Evolutionary conservation across 2,888 invertebrate genomes (phyloP), one percentile per base, ranked within the genome.

Genomic region (Drosophila kanekoi): DNA sequence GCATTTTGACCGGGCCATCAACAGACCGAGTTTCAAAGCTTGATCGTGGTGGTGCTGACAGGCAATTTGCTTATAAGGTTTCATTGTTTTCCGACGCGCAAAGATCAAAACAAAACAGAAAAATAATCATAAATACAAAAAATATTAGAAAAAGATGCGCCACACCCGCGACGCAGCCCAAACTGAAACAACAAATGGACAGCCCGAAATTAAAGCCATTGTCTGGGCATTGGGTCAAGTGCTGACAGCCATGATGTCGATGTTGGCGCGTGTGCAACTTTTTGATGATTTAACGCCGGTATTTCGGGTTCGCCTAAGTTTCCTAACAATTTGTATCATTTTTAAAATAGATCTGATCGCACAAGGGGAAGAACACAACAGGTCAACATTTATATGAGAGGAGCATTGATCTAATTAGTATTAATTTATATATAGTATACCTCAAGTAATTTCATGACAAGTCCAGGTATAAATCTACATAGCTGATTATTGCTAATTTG

Each of bases 181-280:
- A 73, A 63, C 66, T 38, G 51, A 72, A 67, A 79, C 67, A 70
- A 68, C 77, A 82, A 80, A 69, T 69, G 82, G 79, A 82, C 79
- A 81, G 76, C 59, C 66, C 56, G 69, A 84, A 84, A 84, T 84
- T 86, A 84, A 83, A 86, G 70, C 84, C 72, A 84, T 84, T 84
- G 89, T 84, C 76, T 83, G 60, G 57, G 64, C 87, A 81, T 71
- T 88, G 87, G 83, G 87, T 84, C 83, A 84, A 84, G 83, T 84
- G 83, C 89, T 86, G 83, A 72, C 83, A 66, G 74, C 60, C 61
- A 54, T 58, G 72, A 45, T 47, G 45, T 56, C n/a, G 64, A 58
- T 61, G 52, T 58, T 59, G 75, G 85, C 81, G 85, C 83, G 88
- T 74, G 83, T 80, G 63, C 57, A 69, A 32, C 44, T 52, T 49